Conservation (phyloP, 1,140 invertebrate genomes). For the Anoplolepis gracilipes region DNA sequence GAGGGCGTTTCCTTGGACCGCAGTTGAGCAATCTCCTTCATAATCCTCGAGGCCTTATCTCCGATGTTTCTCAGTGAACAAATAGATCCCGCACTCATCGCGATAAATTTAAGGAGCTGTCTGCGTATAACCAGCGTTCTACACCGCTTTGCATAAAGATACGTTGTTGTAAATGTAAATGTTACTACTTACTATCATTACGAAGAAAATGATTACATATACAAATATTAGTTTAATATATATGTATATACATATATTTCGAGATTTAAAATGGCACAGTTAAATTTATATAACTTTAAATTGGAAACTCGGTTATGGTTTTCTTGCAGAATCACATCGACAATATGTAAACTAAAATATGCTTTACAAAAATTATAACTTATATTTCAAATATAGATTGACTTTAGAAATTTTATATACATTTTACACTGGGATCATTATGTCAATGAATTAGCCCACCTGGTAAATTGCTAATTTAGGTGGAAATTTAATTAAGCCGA, state of each 20-base stretch:
- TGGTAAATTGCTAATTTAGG: slow-evolving; percentile 32
- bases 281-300: neutral
- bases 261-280: neutral
- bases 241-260: too few species aligned
- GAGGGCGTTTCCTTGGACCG: slow-evolving; percentile 61
- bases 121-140: slow-evolving; percentile 21
- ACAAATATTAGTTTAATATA: slow-evolving; percentile 20
- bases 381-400: neutral
- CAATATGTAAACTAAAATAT: neutral
- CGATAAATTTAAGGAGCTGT: slow-evolving; percentile 78
- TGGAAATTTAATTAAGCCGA: slow-evolving; percentile 53
- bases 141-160: slow-evolving; percentile 18
- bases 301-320: neutral
- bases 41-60: slow-evolving; percentile 69
- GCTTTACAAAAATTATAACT: neutral
- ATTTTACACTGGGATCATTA: neutral
- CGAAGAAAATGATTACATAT: neutral
- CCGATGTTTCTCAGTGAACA: slow-evolving; percentile 74
- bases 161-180: slow-evolving; percentile 2
- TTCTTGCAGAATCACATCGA: neutral
- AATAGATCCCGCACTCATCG: slow-evolving; percentile 76
- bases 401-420: slow-evolving; percentile 18
- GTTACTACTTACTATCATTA: neutral
- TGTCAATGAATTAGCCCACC: slow-evolving; percentile 19
- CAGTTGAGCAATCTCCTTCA: slow-evolving; percentile 67